Conservation (phyloP, 2,797 vertebrate species). For the Spinus pinus region DNA sequence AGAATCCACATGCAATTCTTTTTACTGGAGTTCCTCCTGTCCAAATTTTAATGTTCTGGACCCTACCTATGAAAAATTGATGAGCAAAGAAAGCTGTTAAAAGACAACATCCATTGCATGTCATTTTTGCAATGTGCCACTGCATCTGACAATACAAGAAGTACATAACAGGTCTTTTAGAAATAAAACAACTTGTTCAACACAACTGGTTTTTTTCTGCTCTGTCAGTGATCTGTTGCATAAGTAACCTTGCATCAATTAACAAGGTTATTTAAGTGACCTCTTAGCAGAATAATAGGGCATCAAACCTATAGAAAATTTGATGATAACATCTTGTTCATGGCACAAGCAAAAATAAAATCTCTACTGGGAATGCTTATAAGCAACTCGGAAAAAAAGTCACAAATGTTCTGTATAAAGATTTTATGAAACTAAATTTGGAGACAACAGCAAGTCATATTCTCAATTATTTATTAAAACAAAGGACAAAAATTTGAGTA, state of each 20-base stretch:
- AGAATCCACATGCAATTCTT: slow-evolving; percentile 36
- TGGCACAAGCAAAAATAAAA: not conserved
- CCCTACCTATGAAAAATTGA: slow-evolving; percentile 35
- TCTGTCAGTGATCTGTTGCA: not conserved
- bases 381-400: not conserved
- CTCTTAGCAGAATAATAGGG: not conserved
- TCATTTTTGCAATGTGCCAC: not conserved
- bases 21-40: not conserved
- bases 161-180: not conserved
- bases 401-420: not conserved
- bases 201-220: not conserved
- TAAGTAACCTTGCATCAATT: slow-evolving; percentile 26
- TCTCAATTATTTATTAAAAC: slow-evolving; percentile 18
- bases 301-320: not conserved
- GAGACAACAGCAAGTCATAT: not conserved
- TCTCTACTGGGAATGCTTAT: not conserved
- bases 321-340: not conserved
- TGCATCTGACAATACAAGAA: not conserved
- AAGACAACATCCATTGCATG: not conserved
- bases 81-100: slow-evolving; percentile 50
- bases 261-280: slow-evolving; percentile 10
- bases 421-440: slow-evolving; percentile 6
- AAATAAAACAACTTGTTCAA: not conserved
- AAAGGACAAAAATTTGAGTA: not conserved
- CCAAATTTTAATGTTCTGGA: slow-evolving; percentile 36